phyloP scores from a whole-genome alignment of 1,140 invertebrate species.

The Drosophila saltans region DNA sequence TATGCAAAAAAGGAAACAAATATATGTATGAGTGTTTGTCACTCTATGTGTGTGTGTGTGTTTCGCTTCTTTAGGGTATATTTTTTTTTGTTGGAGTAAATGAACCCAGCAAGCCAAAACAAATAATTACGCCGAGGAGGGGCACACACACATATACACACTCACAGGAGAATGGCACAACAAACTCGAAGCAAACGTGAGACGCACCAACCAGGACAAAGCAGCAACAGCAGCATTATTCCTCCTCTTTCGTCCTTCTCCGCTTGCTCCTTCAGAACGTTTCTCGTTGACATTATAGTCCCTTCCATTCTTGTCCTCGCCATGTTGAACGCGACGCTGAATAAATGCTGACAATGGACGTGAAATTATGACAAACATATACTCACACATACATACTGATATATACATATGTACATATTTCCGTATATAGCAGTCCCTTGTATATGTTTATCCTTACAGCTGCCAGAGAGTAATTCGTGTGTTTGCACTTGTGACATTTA shows the following conservation, averaged over 20 bases:
- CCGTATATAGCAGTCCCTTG: background rate
- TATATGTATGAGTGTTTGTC: conserved; percentile 3
- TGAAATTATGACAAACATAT: conserved; percentile 76
- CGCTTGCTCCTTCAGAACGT: background rate
- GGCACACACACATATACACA: conserved; percentile 18
- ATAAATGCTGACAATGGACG: conserved; percentile 80
- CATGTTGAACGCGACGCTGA: conserved; percentile 64
- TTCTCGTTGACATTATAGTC: conserved; percentile 1
- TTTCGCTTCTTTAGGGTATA: conserved; percentile 59
- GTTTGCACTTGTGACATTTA: conserved; percentile 51
- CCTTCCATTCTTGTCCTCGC: conserved; percentile 21
- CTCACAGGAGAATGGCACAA: conserved; percentile 12
- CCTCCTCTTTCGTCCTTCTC: background rate
- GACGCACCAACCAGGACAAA: conserved; percentile 54
- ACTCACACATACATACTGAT: conserved; percentile 13
- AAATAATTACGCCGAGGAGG: conserved; percentile 70
- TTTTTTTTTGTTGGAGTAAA: conserved; percentile 69
- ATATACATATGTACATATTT: conserved; percentile 9
- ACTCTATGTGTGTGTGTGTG: conserved; percentile 11
- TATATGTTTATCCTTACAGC: conserved; percentile 31
- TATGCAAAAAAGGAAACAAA: conserved; percentile 33
- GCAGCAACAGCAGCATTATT: conserved; percentile 33
- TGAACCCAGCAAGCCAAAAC: conserved; percentile 80
- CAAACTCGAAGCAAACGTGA: conserved; percentile 37
- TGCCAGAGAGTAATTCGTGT: conserved; percentile 43